A percentile compares a stretch with the other conserved stretches of the same genome.
These are phyloP conservation scores for Rhinogobius similis DNA, from an alignment of 2,113 vertebrate species.

Conservation along the genomic window DNA sequence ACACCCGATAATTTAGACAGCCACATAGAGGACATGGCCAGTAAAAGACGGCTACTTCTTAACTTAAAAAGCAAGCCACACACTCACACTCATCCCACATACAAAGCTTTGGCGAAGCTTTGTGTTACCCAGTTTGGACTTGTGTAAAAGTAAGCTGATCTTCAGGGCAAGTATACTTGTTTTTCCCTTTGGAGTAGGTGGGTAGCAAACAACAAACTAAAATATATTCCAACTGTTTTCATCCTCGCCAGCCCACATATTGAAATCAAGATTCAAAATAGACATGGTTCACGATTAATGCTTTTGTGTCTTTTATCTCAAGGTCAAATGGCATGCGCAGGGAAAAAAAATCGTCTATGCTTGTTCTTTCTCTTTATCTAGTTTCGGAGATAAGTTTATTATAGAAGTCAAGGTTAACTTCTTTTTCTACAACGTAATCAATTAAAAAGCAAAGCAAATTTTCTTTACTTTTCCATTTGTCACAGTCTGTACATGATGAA, in stretches of 20 bases:
- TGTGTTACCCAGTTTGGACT: constrained; percentile 62
- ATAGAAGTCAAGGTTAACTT: background rate
- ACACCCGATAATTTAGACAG: constrained; percentile 31
- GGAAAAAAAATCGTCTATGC: background rate
- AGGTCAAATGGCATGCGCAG: constrained; percentile 34
- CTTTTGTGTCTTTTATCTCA: constrained; percentile 14
- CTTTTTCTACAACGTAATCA: background rate
- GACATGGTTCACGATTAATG: background rate
- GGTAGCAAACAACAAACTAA: constrained; percentile 13
- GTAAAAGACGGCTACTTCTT: constrained; percentile 31
- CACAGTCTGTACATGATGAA: constrained; percentile 2
- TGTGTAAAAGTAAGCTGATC: constrained; percentile 30
- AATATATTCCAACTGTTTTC: constrained; percentile 18
- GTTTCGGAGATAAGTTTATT: background rate
- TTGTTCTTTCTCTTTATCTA: background rate
- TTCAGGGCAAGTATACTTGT: constrained; percentile 21
- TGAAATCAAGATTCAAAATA: constrained; percentile 16
- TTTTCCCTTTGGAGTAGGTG: background rate
- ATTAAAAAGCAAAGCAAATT: background rate
- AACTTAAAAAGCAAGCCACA: constrained; percentile 32
- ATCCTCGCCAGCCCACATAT: constrained; percentile 29
- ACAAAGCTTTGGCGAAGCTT: constrained; percentile 43
- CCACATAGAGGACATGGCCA: constrained; percentile 21
- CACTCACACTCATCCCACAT: constrained; percentile 24
- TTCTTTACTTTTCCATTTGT: background rate